A percentile compares a stretch with the other conserved stretches of the same genome.
These are phyloP conservation scores for Tenebrio molitor DNA, from an alignment of 1,140 invertebrate genomes.

Conservation along the genomic window DNA sequence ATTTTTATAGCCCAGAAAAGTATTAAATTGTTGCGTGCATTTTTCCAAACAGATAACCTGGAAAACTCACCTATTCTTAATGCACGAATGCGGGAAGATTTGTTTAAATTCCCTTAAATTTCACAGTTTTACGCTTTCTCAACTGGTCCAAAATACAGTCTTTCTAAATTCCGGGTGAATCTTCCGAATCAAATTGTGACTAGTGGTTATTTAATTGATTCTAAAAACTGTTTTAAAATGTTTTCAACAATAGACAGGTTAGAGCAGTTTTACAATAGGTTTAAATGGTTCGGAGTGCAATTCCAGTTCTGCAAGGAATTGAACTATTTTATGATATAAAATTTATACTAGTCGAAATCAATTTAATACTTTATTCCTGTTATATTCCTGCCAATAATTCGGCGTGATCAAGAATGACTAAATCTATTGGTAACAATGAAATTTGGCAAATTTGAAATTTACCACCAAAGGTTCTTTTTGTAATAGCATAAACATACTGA, in stretches of 20 bases:
- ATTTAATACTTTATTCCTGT: no score
- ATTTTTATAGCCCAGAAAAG: no score
- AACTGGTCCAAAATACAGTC: background rate
- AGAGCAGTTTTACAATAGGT: conserved; percentile 23
- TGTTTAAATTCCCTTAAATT: background rate
- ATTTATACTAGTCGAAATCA: conserved; percentile 28
- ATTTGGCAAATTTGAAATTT: no score
- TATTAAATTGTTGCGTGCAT: no score
- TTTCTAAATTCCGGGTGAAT: background rate
- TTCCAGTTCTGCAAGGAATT: background rate
- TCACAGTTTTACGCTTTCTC: background rate
- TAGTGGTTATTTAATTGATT: conserved; percentile 34
- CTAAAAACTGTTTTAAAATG: conserved; percentile 18
- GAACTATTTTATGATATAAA: conserved; percentile 15
- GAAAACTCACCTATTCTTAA: no score
- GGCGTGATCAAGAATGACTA: no score
- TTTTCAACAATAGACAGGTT: conserved; percentile 22
- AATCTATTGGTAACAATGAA: no score
- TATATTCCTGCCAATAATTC: no score
- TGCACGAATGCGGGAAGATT: background rate
- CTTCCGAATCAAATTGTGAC: conserved; percentile 22
- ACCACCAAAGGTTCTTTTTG: no score
- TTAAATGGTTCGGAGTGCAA: conserved; percentile 29
- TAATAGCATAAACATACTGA: no score
- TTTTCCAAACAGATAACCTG: no score